Percentiles rank a stretch among this genome's conserved stretches.
These are phyloP conservation scores for Gyrodactylus salaris DNA, from an alignment of 1,140 invertebrate species.

Conservation along the genomic window DNA sequence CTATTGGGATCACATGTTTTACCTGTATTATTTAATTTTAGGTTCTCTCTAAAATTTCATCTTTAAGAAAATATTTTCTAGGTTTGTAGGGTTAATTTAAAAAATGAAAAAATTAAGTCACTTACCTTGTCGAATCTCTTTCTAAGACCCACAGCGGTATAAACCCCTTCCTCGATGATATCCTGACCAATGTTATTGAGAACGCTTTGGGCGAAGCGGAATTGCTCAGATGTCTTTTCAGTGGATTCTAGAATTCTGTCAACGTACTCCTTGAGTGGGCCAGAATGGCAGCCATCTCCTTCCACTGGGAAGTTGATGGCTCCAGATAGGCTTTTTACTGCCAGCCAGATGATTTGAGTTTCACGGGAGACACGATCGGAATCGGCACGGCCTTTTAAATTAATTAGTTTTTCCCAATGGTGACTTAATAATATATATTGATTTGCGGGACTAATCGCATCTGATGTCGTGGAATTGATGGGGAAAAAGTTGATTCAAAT, in stretches of 20 bases:
- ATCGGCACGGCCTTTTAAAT: background rate
- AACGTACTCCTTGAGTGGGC: background rate
- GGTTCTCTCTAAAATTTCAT: too few relatives aligned
- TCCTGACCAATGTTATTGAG: background rate
- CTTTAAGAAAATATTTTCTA: too few relatives aligned
- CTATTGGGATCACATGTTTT: too few relatives aligned
- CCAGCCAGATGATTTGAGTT: background rate
- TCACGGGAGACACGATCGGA: background rate
- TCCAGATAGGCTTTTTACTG: background rate
- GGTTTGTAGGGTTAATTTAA: too few relatives aligned
- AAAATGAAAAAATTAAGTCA: background rate
- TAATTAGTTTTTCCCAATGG: too few relatives aligned
- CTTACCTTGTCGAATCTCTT: background rate
- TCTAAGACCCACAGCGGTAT: background rate
- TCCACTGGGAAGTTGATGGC: background rate
- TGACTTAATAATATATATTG: too few relatives aligned
- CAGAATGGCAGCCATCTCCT: background rate
- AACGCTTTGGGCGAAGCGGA: background rate
- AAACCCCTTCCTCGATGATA: background rate
- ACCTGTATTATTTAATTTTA: too few relatives aligned
- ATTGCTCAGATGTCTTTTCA: background rate
- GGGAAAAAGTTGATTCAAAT: too few relatives aligned
- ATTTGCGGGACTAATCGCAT: too few relatives aligned
- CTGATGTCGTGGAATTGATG: too few relatives aligned
- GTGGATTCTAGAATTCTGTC: background rate